phyloP scores from a whole-genome alignment of 2,888 invertebrate species.

The Drosophila austrosaltans region DNA sequence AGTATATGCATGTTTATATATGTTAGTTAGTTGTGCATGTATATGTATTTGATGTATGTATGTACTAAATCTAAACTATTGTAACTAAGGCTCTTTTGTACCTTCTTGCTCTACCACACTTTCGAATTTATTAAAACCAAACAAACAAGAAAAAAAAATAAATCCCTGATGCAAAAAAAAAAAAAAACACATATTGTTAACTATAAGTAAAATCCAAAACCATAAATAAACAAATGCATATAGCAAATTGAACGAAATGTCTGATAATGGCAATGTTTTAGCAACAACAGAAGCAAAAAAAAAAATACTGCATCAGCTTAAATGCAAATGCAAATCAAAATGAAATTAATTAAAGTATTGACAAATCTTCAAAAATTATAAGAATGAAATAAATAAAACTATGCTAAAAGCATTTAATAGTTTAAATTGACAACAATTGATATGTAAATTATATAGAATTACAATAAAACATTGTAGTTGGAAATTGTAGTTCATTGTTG shows the following conservation, averaged over 20 bases:
- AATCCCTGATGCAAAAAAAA: neutral
- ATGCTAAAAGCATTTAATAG: slow-evolving; percentile 73
- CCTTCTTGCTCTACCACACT: slow-evolving; percentile 73
- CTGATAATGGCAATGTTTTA: slow-evolving; percentile 25
- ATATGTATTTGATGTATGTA: slow-evolving; percentile 11
- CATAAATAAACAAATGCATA: slow-evolving; percentile 25
- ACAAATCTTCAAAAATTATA: neutral
- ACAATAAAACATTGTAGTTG: slow-evolving; percentile 47
- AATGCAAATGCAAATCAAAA: neutral
- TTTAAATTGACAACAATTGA: slow-evolving; percentile 48
- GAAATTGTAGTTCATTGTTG: slow-evolving; percentile 64
- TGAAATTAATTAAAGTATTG: slow-evolving; percentile 1
- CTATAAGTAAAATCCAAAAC: slow-evolving; percentile 25
- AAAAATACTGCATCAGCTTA: slow-evolving; percentile 57
- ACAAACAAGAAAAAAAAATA: slow-evolving; percentile 18
- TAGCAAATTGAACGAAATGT: slow-evolving; percentile 35
- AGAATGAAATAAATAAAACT: slow-evolving; percentile 53
- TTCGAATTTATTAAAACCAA: slow-evolving; percentile 68
- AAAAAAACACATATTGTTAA: slow-evolving; percentile 36
- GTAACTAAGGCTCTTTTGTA: slow-evolving; percentile 67
- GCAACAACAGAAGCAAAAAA: slow-evolving; percentile 32
- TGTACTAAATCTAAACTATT: slow-evolving; percentile 9
- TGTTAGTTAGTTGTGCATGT: slow-evolving; percentile 7
- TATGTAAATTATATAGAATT: slow-evolving; percentile 48
- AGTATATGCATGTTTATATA: slow-evolving; percentile 17